Evolutionary conservation across 2,888 invertebrate genomes (phyloP).

Genomic region (Drosophila antonietae): DNA sequence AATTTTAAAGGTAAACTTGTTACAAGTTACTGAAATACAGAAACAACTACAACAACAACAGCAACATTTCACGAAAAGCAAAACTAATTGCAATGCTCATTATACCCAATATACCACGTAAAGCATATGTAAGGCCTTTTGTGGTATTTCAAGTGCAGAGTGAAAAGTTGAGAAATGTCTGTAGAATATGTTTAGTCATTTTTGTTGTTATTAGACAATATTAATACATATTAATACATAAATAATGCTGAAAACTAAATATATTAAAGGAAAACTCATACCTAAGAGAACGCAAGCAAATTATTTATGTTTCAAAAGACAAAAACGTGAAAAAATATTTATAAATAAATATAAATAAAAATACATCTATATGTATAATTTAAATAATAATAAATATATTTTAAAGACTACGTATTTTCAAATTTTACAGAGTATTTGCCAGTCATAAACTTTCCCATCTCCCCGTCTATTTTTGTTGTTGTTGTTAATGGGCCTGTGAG

Average conservation of each 20-base stretch:
- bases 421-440: slow-evolving; percentile 9
- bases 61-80: slow-evolving; percentile 26
- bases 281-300: no score
- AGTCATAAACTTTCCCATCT: neutral
- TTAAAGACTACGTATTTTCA: neutral
- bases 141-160: neutral
- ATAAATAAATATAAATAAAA: no score
- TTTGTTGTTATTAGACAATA: no score
- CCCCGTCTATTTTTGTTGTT: slow-evolving; percentile 35
- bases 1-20: slow-evolving; percentile 76
- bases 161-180: neutral
- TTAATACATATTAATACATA: no score
- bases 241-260: no score
- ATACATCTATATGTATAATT: no score
- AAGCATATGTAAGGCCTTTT: neutral
- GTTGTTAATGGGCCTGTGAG: slow-evolving; percentile 56
- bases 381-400: no score
- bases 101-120: slow-evolving; percentile 33
- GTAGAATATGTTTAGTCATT: no score
- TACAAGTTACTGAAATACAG: slow-evolving; percentile 40
- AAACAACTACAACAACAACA: slow-evolving; percentile 23
- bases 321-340: no score
- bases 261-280: no score
- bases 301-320: no score
- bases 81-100: slow-evolving; percentile 74